phyloP scores from a whole-genome alignment of 64 coral and sea anemone species.

The Anthopleura sola region DNA sequence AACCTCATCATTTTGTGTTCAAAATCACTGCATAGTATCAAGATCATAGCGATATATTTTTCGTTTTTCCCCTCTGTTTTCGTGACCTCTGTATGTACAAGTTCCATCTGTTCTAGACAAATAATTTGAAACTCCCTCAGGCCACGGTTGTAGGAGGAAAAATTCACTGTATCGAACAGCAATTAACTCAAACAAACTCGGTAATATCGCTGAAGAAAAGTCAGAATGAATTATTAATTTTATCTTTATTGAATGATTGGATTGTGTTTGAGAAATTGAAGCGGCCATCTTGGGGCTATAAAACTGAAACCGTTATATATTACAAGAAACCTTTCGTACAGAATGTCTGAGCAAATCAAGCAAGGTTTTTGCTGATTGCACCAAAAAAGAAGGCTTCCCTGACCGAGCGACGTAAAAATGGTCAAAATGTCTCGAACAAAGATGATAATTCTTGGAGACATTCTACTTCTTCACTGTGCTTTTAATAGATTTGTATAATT shows the following conservation, averaged over 20 bases:
- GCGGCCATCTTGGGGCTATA: no score
- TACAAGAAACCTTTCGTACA: no score
- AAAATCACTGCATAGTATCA: no score
- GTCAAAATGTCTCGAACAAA: neutral
- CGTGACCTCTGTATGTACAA: no score
- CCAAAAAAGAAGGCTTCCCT: neutral
- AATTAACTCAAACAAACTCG: neutral
- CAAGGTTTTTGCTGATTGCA: neutral
- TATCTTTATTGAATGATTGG: neutral
- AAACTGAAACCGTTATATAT: no score
- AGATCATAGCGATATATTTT: no score
- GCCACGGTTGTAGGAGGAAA: neutral
- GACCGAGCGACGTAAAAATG: neutral
- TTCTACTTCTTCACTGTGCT: neutral
- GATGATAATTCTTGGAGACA: neutral
- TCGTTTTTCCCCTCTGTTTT: no score
- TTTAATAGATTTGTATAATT: neutral
- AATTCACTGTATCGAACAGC: neutral
- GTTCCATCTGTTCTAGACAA: no score
- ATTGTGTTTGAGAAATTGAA: no score
- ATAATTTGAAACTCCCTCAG: neutral
- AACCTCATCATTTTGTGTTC: no score
- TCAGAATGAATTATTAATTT: neutral
- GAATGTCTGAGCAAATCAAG: no score
- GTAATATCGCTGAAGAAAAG: neutral